These are phyloP conservation scores for Brachylomia viminalis DNA, from an alignment of 2,888 invertebrate species.

Conservation along the genomic window DNA sequence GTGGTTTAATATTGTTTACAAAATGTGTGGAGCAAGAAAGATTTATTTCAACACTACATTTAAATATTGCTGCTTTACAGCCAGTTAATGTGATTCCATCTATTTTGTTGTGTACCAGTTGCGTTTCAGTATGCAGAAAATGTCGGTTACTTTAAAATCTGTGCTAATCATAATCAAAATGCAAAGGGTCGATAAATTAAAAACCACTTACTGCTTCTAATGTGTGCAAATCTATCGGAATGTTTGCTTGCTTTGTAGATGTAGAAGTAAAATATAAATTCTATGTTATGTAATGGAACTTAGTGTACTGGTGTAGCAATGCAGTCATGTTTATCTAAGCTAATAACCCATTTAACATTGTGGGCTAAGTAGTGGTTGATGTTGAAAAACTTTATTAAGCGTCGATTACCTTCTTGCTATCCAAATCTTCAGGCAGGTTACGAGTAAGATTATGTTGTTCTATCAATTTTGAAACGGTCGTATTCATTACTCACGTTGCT, in stretches of 20 bases:
- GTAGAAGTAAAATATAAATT: neutral
- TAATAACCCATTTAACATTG: constrained; percentile 15
- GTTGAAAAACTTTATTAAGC: neutral
- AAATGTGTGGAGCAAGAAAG: constrained; percentile 52
- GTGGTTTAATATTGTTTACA: constrained; percentile 54
- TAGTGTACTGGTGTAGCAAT: constrained; percentile 26
- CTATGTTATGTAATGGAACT: constrained; percentile 13
- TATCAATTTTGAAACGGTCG: too few species aligned
- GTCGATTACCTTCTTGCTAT: neutral
- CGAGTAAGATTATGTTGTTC: neutral
- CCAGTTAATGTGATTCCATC: constrained; percentile 20
- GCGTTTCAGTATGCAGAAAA: constrained; percentile 16
- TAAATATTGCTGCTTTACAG: constrained; percentile 31
- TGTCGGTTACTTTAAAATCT: constrained; percentile 18
- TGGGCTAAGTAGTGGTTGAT: neutral
- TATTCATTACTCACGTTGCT: constrained; percentile 1
- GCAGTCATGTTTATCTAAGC: constrained; percentile 19
- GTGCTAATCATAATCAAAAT: constrained; percentile 5
- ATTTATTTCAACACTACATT: constrained; percentile 47
- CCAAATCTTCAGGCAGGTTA: neutral
- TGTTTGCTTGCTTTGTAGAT: constrained; percentile 10
- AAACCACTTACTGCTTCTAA: constrained; percentile 7
- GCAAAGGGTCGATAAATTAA: neutral
- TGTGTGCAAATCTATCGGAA: neutral
- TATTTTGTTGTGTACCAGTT: constrained; percentile 13